These are phyloP conservation scores for Harpagifer antarcticus DNA, from an alignment of 2,797 vertebrate species.

Conservation along the genomic window DNA sequence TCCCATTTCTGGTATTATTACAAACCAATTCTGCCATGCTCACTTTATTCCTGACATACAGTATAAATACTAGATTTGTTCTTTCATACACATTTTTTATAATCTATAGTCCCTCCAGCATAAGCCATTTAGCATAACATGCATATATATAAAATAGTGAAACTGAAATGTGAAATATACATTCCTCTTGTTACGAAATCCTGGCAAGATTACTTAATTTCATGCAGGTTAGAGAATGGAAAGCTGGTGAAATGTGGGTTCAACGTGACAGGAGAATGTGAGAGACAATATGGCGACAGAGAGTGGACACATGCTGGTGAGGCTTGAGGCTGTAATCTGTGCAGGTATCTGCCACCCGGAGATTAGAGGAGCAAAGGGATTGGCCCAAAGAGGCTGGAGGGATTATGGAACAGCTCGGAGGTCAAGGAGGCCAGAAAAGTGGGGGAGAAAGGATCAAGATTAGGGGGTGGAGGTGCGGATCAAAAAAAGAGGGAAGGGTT, in stretches of 20 bases:
- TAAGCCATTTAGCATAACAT: background rate
- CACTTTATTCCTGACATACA: background rate
- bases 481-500: background rate
- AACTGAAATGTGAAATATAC: background rate
- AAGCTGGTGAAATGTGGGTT: background rate
- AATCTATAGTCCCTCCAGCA: background rate
- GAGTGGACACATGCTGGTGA: constrained; percentile 39
- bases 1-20: too few relatives aligned
- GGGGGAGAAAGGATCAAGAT: constrained; percentile 31
- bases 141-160: background rate
- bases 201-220: background rate
- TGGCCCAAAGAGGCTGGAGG: constrained; percentile 55
- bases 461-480: background rate
- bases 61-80: background rate
- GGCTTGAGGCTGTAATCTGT: constrained; percentile 62
- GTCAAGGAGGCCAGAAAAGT: constrained; percentile 52
- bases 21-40: background rate
- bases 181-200: background rate
- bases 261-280: constrained; percentile 9
- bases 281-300: constrained; percentile 20
- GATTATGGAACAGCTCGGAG: constrained; percentile 69
- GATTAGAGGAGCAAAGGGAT: constrained; percentile 75
- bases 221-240: background rate
- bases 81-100: background rate
- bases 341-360: constrained; percentile 67